Evolutionary conservation across 1,140 invertebrate species (phyloP).

Genomic region (Prorops nasuta): DNA sequence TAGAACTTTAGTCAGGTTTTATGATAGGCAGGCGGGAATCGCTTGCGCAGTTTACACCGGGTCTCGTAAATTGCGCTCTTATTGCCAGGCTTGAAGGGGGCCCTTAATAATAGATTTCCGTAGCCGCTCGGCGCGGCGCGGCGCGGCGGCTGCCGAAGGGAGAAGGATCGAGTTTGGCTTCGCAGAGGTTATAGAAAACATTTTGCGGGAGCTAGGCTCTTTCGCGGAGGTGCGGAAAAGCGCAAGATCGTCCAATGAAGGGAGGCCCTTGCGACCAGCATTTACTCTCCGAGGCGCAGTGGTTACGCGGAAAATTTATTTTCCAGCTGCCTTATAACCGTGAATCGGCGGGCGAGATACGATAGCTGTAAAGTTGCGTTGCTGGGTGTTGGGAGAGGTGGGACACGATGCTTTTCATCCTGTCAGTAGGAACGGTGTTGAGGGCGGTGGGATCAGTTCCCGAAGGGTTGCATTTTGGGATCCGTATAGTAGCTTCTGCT

Average conservation of each 20-base stretch:
- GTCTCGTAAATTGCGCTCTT: constrained; percentile 31
- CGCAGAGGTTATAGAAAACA: too few species aligned
- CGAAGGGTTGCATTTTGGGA: too few species aligned
- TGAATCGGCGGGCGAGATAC: neutral
- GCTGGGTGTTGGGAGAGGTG: too few species aligned
- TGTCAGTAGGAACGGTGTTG: constrained; percentile 1
- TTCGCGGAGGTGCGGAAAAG: too few species aligned
- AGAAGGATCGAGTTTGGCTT: too few species aligned
- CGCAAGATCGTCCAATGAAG: too few species aligned
- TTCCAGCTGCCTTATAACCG: constrained; percentile 12
- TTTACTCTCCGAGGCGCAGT: too few species aligned
- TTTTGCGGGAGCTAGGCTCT: too few species aligned
- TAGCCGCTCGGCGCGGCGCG: constrained; percentile 10
- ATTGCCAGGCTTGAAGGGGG: constrained; percentile 12
- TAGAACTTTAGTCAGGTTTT: constrained; percentile 27
- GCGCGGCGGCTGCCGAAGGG: constrained; percentile 1
- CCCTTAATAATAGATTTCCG: constrained; percentile 37
- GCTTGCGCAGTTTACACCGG: constrained; percentile 33
- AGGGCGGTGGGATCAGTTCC: too few species aligned
- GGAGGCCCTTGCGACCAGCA: too few species aligned
- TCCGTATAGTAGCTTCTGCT: too few species aligned
- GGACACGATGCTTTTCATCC: too few species aligned
- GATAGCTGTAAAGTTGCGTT: constrained; percentile 2
- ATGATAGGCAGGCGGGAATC: constrained; percentile 32
- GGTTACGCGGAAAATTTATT: constrained; percentile 32